Percentiles rank a stretch among this genome's conserved stretches.
phyloP scores from a whole-genome alignment of 2,797 vertebrate species.

The Heterohyrax brucei region DNA sequence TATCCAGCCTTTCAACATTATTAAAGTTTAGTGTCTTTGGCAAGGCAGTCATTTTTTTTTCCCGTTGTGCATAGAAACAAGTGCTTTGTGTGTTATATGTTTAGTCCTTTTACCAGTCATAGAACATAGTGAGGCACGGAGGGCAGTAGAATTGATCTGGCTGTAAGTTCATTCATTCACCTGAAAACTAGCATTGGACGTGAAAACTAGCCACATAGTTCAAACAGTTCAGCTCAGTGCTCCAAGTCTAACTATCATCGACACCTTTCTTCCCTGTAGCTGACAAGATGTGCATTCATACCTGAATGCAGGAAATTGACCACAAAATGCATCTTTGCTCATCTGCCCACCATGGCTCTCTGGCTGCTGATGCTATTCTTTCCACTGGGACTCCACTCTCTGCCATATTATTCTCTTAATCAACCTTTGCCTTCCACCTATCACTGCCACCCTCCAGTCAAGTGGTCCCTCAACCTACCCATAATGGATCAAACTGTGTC shows the following conservation, averaged over 20 bases:
- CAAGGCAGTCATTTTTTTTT: constrained; percentile 1
- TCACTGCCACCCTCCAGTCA: neutral
- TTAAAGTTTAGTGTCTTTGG: constrained; percentile 18
- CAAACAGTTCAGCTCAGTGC: neutral
- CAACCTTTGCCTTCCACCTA: neutral
- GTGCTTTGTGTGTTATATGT: neutral
- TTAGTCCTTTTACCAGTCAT: neutral
- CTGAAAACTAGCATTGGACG: neutral
- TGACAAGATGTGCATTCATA: neutral
- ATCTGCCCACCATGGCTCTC: neutral
- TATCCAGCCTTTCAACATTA: constrained; percentile 25
- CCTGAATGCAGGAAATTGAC: neutral
- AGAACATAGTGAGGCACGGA: neutral
- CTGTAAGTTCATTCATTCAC: neutral
- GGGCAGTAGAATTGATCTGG: neutral
- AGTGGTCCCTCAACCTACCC: neutral
- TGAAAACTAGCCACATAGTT: neutral
- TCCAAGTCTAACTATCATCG: neutral
- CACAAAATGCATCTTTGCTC: neutral
- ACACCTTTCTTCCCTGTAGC: neutral
- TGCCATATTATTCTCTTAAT: neutral
- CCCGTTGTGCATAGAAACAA: neutral
- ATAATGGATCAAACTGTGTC: too few relatives aligned
- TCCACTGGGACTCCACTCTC: neutral
- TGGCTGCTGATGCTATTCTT: neutral